Base-by-base conservation (phyloP, 2,888 invertebrate species). In the Unio delphinus region DNA sequence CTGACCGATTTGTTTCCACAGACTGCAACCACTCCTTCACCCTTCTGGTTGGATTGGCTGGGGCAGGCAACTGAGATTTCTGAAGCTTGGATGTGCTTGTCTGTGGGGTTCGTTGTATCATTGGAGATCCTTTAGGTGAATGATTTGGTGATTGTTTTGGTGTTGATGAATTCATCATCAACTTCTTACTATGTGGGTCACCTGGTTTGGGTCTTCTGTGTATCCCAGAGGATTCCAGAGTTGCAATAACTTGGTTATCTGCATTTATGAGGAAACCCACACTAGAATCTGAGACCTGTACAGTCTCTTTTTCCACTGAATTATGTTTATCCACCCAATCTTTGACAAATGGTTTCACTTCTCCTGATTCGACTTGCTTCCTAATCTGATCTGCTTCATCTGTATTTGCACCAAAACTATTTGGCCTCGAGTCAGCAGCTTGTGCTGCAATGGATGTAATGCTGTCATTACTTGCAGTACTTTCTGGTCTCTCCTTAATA, bases 11-110 rank as follows among this genome's bases (percentile, higher is more conserved):
- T 58, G 78, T 78, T 62, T 85, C 83, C 17, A 89, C 88, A 20
- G 86, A 88, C 65, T 84, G 83, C 60, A 89, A 82, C 89, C 89
- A 89, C 68, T 88, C 87, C 23, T 86, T 86, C 17, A 88, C 88
- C 23, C 89, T 78, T 64, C 83, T 84, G 23, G 83, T 83, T 8
- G 86, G 82, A 68, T 74, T 82, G 26, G 80, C 72, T 30, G 82
- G 75, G 7, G 74, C 71, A 55, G 85, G 83, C 28, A 84, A 74
- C 61, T 81, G 78, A 30, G 81, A 74, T 61, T 83, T 83, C 57
- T 74, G 78, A 28, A 82, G 56, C 62, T 80, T 80, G 3, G 76
- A 62, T n/a, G 73, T 64, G n/a, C 69, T 34, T 45, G 68, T 55
- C 26, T 70, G 67, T 28, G 66, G 34, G 72, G 83, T 85, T 55